Conservation (phyloP, 2,113 vertebrate species). For the Aspiorhynchus laticeps region DNA sequence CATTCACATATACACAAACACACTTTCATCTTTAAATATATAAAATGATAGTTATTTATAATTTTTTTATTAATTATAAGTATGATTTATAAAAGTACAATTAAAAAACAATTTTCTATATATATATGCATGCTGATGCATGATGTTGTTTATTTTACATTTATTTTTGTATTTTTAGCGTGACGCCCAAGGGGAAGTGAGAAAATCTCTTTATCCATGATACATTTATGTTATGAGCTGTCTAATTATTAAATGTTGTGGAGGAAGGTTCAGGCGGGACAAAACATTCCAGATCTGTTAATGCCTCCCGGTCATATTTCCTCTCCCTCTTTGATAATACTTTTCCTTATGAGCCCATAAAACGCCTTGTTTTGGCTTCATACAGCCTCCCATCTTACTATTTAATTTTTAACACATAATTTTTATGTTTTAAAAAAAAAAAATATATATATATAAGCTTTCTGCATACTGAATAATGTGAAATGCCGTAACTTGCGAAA, state of each 20-base stretch:
- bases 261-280: conserved; percentile 67
- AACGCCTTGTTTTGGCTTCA: conserved; percentile 59
- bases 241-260: conserved; percentile 78
- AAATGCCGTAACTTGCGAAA: neutral
- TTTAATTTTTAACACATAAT: neutral
- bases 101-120: no score
- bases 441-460: neutral
- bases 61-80: no score
- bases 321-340: conserved; percentile 72
- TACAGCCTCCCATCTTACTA: neutral
- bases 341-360: conserved; percentile 75
- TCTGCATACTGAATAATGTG: neutral
- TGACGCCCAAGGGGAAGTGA: conserved; percentile 61
- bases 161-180: conserved; percentile 60
- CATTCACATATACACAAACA: no score
- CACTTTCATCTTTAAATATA: no score
- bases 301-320: conserved; percentile 70
- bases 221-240: conserved; percentile 72
- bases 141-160: no score
- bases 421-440: neutral
- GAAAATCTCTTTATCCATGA: conserved; percentile 57
- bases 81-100: no score
- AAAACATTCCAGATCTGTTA: conserved; percentile 77
- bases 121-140: no score
- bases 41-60: no score